A percentile compares a stretch with the other conserved stretches of the same genome.
Conservation (phyloP, 2,797 vertebrate genomes). For the Eospalax fontanierii region DNA sequence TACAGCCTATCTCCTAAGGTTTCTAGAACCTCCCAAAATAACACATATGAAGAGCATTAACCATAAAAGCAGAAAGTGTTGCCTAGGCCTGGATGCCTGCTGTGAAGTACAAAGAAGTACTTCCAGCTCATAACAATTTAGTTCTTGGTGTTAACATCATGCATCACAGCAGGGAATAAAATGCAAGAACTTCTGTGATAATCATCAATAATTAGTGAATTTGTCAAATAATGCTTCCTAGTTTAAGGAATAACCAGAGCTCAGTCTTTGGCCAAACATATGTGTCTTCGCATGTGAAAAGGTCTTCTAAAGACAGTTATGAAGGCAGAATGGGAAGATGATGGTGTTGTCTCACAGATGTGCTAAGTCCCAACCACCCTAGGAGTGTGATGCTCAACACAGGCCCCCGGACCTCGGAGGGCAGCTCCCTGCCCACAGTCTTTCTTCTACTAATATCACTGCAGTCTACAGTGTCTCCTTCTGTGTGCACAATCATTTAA, state of each 20-base stretch:
- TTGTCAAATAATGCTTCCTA: background rate
- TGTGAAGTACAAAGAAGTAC: background rate
- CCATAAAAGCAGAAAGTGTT: constrained; percentile 36
- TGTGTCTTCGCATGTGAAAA: background rate
- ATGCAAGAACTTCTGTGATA: background rate
- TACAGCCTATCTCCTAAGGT: no score
- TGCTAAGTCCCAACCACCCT: no score
- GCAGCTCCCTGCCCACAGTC: no score
- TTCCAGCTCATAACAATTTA: background rate
- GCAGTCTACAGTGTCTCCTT: no score
- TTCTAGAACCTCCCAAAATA: no score
- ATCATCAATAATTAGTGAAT: background rate
- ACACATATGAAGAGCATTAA: background rate
- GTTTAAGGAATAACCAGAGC: background rate
- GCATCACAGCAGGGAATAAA: rapidly evolving
- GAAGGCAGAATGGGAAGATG: background rate
- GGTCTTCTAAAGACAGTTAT: background rate
- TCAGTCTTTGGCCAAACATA: constrained; percentile 22
- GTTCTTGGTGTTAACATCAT: background rate
- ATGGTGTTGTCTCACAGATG: no score
- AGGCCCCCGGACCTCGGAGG: no score
- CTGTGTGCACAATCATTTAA: no score
- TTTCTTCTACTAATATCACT: no score
- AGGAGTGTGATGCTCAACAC: no score
- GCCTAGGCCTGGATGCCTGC: background rate